Evolutionary conservation across 2,888 invertebrate species (phyloP).

Genomic region (Drosophila leonis): DNA sequence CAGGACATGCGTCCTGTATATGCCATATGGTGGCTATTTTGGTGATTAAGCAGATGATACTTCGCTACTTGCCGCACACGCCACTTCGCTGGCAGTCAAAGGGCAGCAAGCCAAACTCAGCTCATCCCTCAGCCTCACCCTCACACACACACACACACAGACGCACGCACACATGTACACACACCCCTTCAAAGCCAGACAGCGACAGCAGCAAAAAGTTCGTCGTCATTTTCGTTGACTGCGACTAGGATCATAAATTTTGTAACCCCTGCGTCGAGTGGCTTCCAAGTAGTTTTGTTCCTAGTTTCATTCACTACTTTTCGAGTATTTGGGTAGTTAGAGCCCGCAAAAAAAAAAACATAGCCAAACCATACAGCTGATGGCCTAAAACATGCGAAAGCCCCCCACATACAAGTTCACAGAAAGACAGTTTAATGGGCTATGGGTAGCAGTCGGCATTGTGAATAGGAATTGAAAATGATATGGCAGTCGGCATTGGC

Average conservation of each 20-base stretch:
- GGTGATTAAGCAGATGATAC: slow-evolving; percentile 83
- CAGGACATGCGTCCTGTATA: slow-evolving; percentile 28
- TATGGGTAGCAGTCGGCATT: slow-evolving; percentile 5
- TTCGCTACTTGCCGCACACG: slow-evolving; percentile 28
- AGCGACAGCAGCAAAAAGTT: slow-evolving; percentile 63
- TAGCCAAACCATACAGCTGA: slow-evolving; percentile 22
- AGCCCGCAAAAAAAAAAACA: slow-evolving; percentile 9
- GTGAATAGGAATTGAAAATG: slow-evolving; percentile 20
- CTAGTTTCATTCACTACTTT: slow-evolving; percentile 25
- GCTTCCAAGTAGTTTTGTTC: slow-evolving; percentile 32
- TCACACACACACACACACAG: background rate
- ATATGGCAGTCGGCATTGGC: slow-evolving; percentile 3
- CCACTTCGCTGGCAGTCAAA: slow-evolving; percentile 57
- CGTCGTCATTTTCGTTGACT: slow-evolving; percentile 72
- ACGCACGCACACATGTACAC: background rate
- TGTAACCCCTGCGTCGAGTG: slow-evolving; percentile 58
- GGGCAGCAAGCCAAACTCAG: slow-evolving; percentile 64
- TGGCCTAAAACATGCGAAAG: slow-evolving; percentile 35
- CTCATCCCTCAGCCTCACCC: slow-evolving; percentile 40
- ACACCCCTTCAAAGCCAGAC: slow-evolving; percentile 18
- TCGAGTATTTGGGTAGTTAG: slow-evolving; percentile 39
- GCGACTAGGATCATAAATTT: slow-evolving; percentile 76
- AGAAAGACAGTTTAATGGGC: slow-evolving; percentile 32
- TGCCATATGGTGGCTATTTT: slow-evolving; percentile 83
- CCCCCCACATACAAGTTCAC: slow-evolving; percentile 5